Conservation (phyloP, 2,888 invertebrate species). For the Amphipyra tragopoginis region DNA sequence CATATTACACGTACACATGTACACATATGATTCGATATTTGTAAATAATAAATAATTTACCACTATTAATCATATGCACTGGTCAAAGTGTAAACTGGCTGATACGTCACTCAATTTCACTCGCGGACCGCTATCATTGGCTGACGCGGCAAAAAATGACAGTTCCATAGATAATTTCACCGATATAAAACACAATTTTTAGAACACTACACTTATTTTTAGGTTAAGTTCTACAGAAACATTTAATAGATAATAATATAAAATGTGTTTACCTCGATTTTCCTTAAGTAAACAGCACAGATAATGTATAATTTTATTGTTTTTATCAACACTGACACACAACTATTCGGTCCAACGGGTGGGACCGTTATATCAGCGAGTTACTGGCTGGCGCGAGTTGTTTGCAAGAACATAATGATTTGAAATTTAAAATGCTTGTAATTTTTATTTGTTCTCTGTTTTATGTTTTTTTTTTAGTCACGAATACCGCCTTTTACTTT, state of each 20-base stretch:
- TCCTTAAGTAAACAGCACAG: constrained; percentile 1
- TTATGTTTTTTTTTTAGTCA: background rate
- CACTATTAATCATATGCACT: no score
- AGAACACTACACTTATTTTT: background rate
- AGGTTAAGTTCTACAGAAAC: background rate
- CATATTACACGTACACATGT: no score
- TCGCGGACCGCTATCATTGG: no score
- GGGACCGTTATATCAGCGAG: constrained; percentile 21
- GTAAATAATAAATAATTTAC: no score
- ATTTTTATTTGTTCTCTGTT: background rate
- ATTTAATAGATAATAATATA: background rate
- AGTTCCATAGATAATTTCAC: no score
- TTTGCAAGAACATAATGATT: background rate
- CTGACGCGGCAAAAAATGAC: no score
- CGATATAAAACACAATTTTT: background rate
- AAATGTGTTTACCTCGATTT: constrained; percentile 32
- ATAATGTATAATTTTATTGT: background rate
- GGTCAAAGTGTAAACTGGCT: no score
- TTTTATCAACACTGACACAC: constrained; percentile 8
- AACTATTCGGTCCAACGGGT: constrained; percentile 11
- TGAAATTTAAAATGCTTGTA: background rate
- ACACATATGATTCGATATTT: no score
- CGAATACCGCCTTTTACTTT: no score
- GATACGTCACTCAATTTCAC: no score
- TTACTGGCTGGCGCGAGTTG: no score